Percentiles rank a stretch among this genome's conserved stretches.
phyloP scores from a whole-genome alignment of 1,140 invertebrate genomes.

The Thalassaphorura encarpata region DNA sequence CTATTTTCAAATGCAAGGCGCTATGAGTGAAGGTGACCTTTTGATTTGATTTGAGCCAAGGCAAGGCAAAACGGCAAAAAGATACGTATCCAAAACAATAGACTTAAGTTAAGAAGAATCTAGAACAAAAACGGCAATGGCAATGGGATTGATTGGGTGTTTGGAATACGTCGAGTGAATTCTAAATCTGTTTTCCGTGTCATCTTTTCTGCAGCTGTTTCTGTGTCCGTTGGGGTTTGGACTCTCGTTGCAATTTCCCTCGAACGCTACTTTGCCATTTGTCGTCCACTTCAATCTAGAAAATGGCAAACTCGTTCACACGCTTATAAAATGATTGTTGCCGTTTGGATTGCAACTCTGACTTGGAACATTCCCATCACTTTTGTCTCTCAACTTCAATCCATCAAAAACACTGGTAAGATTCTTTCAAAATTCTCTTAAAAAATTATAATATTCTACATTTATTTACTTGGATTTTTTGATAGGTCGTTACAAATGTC shows the following conservation, averaged over 20 bases:
- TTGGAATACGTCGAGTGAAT: too few species aligned
- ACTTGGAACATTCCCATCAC: constrained; percentile 53
- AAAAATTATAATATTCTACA: neutral
- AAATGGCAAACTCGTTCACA: constrained; percentile 56
- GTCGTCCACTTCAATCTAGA: constrained; percentile 50
- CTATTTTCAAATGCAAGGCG: too few species aligned
- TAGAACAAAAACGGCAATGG: too few species aligned
- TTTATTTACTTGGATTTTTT: neutral
- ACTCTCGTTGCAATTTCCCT: constrained; percentile 58
- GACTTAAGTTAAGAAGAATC: too few species aligned
- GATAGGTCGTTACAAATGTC: constrained; percentile 41
- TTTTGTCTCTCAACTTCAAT: constrained; percentile 50
- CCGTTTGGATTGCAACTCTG: constrained; percentile 45
- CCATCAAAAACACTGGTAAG: constrained; percentile 43
- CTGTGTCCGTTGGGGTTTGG: constrained; percentile 53
- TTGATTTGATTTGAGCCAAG: too few species aligned
- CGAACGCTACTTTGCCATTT: constrained; percentile 60
- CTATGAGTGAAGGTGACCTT: too few species aligned
- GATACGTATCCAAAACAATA: too few species aligned
- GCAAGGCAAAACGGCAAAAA: too few species aligned
- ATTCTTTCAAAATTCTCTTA: neutral
- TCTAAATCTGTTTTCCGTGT: too few species aligned
- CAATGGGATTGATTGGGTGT: too few species aligned
- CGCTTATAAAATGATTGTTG: constrained; percentile 48
- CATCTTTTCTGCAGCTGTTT: constrained; percentile 45